Conservation (phyloP, 2,113 vertebrate genomes). For the Periophthalmus modestus region DNA sequence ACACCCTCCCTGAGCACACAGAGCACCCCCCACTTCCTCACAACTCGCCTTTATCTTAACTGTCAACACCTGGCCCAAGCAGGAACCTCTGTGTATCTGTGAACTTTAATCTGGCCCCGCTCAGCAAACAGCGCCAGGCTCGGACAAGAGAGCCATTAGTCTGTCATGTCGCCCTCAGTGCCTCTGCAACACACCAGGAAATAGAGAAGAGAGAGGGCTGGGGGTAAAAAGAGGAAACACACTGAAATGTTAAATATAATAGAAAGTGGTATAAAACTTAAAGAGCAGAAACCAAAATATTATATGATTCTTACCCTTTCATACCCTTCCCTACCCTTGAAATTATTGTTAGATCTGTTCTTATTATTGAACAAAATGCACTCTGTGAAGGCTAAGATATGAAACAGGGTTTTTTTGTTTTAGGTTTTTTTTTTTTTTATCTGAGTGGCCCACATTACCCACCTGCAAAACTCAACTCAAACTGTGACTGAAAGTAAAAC, state of each 20-base stretch:
- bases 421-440: too few relatives aligned
- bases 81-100: conserved; percentile 77
- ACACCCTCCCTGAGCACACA: conserved; percentile 37
- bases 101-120: conserved; percentile 78
- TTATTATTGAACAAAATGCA: too few relatives aligned
- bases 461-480: not conserved
- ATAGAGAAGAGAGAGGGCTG: conserved; percentile 19
- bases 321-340: not conserved
- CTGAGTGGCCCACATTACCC: too few relatives aligned
- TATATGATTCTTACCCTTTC: not conserved
- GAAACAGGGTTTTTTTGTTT: not conserved
- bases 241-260: conserved; percentile 2
- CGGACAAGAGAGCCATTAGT: conserved; percentile 66
- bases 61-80: conserved; percentile 78
- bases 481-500: too few relatives aligned
- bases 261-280: not conserved
- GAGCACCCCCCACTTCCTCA: conserved; percentile 63
- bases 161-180: conserved; percentile 66
- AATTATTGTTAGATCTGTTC: not conserved
- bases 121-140: conserved; percentile 72
- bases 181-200: conserved; percentile 36
- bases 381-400: not conserved
- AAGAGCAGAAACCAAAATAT: not conserved
- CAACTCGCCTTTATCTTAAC: conserved; percentile 75
- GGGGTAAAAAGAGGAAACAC: conserved; percentile 21